phyloP scores from a whole-genome alignment of 2,797 vertebrate species.

The Eulemur mongoz region DNA sequence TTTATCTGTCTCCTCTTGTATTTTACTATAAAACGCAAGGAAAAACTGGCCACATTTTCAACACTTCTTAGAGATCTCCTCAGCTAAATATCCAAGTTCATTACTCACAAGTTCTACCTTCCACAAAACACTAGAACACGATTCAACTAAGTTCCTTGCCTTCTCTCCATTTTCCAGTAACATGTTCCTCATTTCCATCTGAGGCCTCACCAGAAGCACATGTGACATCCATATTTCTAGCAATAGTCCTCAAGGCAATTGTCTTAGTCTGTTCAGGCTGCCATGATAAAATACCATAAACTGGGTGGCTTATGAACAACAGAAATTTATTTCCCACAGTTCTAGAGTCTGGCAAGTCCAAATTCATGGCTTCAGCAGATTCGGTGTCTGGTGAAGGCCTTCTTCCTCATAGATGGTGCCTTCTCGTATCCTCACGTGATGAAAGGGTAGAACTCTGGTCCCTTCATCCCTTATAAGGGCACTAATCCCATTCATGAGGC shows the following conservation, averaged over 20 bases:
- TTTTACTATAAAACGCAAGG: neutral
- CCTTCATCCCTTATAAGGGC: neutral
- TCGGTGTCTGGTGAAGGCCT: neutral
- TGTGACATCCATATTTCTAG: neutral
- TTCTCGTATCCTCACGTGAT: neutral
- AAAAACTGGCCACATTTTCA: neutral
- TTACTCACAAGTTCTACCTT: neutral
- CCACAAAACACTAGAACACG: neutral
- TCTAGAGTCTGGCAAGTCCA: neutral
- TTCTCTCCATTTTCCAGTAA: neutral
- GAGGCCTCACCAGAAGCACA: neutral
- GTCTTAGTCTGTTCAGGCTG: neutral
- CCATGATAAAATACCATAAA: neutral
- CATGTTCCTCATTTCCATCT: neutral
- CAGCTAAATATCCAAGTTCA: constrained; percentile 6
- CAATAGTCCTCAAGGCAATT: neutral
- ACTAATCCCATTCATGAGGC: neutral
- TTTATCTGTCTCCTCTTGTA: neutral
- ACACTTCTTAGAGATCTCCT: neutral
- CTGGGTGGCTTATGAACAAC: neutral
- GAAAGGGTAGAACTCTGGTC: neutral
- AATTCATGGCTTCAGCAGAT: neutral
- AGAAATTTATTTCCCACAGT: neutral
- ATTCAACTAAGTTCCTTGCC: neutral
- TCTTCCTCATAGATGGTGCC: no score